Evolutionary conservation across 2,797 vertebrate genomes (phyloP), one percentile per base, ranked within the genome.

Genomic region (Pangasius mekongensis): DNA sequence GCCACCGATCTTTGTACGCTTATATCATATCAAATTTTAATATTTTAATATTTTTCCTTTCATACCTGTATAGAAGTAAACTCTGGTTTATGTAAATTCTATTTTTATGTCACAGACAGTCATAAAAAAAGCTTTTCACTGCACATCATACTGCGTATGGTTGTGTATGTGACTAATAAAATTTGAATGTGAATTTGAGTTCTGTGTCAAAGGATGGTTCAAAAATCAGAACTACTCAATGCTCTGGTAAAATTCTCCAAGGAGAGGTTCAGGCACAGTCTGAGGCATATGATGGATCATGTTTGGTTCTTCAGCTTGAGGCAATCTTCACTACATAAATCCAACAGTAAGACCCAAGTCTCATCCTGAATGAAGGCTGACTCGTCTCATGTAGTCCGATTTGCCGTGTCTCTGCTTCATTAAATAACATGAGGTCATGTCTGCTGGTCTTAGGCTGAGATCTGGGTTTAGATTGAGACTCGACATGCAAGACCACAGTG

Each of bases 341-440:
- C 78, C 80, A 89, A 60, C 54, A 73, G 49, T 78, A 56, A 69
- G 62, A 81, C 86, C 67, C 85, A 58, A 80, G 88, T 66, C 49
- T 80, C 33, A 54, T 86, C 77, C 77, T 85, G 84, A 91, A 84
- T 52, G 69, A 66, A 66, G 24, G 49, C 85, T 87, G 83, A 86
- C 87, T 81, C 30, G 52, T 86, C 86, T 84, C 39, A 83, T 54
- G 81, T 89, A 89, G 58, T 86, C 88, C 7, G 84, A 92, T 90
- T 89, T 86, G 76, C 22, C 16, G 16, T 24, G 76, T 89, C 73
- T 87, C 89, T 64, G 81, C 78, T 80, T n/a, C 47, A 74, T 71
- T 74, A 86, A 67, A 76, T 66, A 87, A 87, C 84, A 91, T 93
- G 93, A 93, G 87, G 82, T 91, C 89, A 89, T 49, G 67, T 92